Percentiles rank a stretch among this genome's conserved stretches.
Conservation (phyloP, 2,888 invertebrate genomes). For the Andrena praecox region DNA sequence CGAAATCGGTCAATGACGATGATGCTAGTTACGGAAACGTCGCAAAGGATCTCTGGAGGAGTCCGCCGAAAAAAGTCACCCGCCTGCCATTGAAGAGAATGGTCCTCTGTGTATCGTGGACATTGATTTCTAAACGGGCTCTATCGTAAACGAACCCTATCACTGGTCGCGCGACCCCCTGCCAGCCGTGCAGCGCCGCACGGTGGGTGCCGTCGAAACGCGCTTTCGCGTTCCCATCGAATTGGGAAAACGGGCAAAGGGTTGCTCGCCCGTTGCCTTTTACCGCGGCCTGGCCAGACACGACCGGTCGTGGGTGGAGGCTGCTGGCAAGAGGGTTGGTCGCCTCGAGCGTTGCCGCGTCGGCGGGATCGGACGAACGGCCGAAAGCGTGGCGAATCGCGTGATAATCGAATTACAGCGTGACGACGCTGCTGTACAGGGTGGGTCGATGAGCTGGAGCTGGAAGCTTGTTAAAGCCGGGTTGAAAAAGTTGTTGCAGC, state of each 20-base stretch:
- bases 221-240: slow-evolving; percentile 75
- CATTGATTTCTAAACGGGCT: slow-evolving; percentile 77
- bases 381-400: slow-evolving; percentile 77
- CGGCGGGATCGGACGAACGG: slow-evolving; percentile 36
- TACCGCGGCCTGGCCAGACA: slow-evolving; percentile 63
- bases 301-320: slow-evolving; percentile 34
- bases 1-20: neutral
- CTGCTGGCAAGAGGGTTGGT: slow-evolving; percentile 37
- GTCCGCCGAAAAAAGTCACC: slow-evolving; percentile 4
- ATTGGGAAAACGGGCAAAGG: slow-evolving; percentile 78
- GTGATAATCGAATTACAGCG: slow-evolving; percentile 82
- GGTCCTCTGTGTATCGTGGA: slow-evolving; percentile 50
- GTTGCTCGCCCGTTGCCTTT: slow-evolving; percentile 74
- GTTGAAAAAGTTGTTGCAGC: too few species aligned
- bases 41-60: neutral
- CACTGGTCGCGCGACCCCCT: slow-evolving; percentile 34
- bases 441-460: slow-evolving; percentile 74
- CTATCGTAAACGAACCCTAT: slow-evolving; percentile 61
- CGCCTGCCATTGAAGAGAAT: slow-evolving; percentile 40
- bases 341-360: slow-evolving; percentile 10
- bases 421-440: slow-evolving; percentile 65
- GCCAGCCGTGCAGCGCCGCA: slow-evolving; percentile 20
- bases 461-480: neutral
- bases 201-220: slow-evolving; percentile 63
- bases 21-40: neutral